These are phyloP conservation scores for Podarcis siculus DNA, from an alignment of 2,797 vertebrate species.

Conservation along the genomic window DNA sequence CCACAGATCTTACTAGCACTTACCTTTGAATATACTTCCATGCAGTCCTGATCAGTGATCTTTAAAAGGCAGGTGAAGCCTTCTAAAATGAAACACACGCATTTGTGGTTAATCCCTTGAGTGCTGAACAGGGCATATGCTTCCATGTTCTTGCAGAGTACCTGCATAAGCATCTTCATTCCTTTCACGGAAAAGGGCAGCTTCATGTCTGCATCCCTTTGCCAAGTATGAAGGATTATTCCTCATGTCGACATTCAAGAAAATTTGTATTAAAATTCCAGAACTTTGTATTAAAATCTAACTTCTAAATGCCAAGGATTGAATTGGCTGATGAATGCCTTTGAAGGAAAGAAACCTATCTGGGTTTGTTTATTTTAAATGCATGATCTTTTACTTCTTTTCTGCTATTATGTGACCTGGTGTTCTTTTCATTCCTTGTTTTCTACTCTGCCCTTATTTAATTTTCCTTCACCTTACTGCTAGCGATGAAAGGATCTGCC, in stretches of 20 bases:
- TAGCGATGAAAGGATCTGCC: too few relatives aligned
- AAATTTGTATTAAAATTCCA: too few relatives aligned
- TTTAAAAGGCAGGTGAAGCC: not conserved
- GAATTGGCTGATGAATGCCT: not conserved
- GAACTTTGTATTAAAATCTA: too few relatives aligned
- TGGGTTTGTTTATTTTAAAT: not conserved
- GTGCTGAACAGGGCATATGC: not conserved
- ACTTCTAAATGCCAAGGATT: not conserved
- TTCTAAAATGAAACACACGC: not conserved
- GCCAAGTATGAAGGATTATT: too few relatives aligned
- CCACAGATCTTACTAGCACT: not conserved
- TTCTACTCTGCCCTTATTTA: too few relatives aligned
- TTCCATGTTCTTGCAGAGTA: not conserved
- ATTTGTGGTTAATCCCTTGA: not conserved
- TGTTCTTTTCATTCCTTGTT: too few relatives aligned
- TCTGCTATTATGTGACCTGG: not conserved
- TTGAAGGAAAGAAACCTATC: not conserved
- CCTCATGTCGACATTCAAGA: too few relatives aligned
- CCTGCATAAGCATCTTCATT: not conserved
- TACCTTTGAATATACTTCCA: not conserved
- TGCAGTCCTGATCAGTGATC: too few relatives aligned
- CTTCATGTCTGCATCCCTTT: not conserved
- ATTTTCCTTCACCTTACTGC: too few relatives aligned
- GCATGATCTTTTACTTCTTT: not conserved
- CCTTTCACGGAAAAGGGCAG: not conserved